A percentile compares a stretch with the other conserved stretches of the same genome.
Evolutionary conservation across 2,797 vertebrate genomes (phyloP).

Genomic region (Salarias fasciatus): DNA sequence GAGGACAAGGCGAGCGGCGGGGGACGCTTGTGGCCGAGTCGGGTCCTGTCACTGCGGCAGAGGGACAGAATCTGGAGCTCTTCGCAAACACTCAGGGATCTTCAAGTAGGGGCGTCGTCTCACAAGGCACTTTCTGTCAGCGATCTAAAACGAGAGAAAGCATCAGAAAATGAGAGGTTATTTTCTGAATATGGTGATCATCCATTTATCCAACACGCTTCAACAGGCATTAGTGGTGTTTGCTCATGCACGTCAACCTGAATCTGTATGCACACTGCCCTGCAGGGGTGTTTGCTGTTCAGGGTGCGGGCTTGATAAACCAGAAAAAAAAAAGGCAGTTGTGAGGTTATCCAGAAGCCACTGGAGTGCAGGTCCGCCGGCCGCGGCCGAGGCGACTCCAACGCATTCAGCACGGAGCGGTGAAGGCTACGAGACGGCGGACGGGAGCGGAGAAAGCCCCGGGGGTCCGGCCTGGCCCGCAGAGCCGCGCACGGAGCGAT

Average conservation of each 20-base stretch:
- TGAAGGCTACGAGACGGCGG: conserved; percentile 65
- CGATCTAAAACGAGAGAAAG: conserved; percentile 61
- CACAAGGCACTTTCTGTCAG: conserved; percentile 81
- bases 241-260: conserved; percentile 34
- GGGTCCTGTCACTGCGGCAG: conserved; percentile 72
- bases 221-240: conserved; percentile 17
- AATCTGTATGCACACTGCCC: conserved; percentile 27
- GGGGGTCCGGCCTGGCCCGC: conserved; percentile 54
- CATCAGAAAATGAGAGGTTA: conserved; percentile 22
- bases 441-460: conserved; percentile 58
- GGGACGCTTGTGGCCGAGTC: conserved; percentile 66
- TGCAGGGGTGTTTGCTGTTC: conserved; percentile 14
- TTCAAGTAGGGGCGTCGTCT: conserved; percentile 69
- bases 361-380: conserved; percentile 44
- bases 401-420: conserved; percentile 53
- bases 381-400: conserved; percentile 24
- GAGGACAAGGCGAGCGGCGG: conserved; percentile 70
- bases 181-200: conserved; percentile 31
- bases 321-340: conserved; percentile 38
- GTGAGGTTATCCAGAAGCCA: conserved; percentile 52
- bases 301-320: conserved; percentile 33
- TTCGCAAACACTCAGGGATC: conserved; percentile 61
- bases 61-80: conserved; percentile 57
- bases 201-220: conserved; percentile 25
- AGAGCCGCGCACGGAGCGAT: conserved; percentile 63